phyloP scores from a whole-genome alignment of 1,140 invertebrate genomes.

The Chrysomallon squamiferum region DNA sequence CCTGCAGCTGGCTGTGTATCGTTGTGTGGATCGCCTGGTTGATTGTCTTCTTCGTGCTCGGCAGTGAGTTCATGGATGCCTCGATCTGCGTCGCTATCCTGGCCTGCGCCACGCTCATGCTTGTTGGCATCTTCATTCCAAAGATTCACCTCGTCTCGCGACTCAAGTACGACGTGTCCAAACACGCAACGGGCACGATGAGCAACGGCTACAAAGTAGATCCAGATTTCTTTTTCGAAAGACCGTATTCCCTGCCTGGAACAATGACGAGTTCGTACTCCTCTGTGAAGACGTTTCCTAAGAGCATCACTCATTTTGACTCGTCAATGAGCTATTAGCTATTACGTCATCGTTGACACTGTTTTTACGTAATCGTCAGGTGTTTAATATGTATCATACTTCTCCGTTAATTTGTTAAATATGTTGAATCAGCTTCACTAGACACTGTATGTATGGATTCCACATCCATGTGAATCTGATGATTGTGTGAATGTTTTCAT shows the following conservation, averaged over 20 bases:
- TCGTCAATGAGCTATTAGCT: slow-evolving; percentile 43
- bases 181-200: slow-evolving; percentile 15
- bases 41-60: slow-evolving; percentile 64
- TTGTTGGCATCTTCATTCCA: slow-evolving; percentile 69
- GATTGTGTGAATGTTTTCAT: no score
- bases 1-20: slow-evolving; percentile 63
- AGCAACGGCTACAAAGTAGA: slow-evolving; percentile 49
- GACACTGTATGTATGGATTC: no score
- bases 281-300: slow-evolving; percentile 42
- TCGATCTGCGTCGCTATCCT: slow-evolving; percentile 69
- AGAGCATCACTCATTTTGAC: slow-evolving; percentile 47
- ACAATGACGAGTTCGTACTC: slow-evolving; percentile 36
- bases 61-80: slow-evolving; percentile 64
- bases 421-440: no score
- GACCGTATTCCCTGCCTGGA: slow-evolving; percentile 50
- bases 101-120: slow-evolving; percentile 66
- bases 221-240: slow-evolving; percentile 51
- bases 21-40: slow-evolving; percentile 68
- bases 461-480: no score
- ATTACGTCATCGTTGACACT: no score
- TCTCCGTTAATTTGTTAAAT: no score
- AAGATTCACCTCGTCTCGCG: slow-evolving; percentile 69
- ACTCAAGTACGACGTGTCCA: slow-evolving; percentile 47
- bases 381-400: no score
- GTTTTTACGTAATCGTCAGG: no score